Conservation (phyloP, 2,797 vertebrate species). For the Bovichtus diacanthus region DNA sequence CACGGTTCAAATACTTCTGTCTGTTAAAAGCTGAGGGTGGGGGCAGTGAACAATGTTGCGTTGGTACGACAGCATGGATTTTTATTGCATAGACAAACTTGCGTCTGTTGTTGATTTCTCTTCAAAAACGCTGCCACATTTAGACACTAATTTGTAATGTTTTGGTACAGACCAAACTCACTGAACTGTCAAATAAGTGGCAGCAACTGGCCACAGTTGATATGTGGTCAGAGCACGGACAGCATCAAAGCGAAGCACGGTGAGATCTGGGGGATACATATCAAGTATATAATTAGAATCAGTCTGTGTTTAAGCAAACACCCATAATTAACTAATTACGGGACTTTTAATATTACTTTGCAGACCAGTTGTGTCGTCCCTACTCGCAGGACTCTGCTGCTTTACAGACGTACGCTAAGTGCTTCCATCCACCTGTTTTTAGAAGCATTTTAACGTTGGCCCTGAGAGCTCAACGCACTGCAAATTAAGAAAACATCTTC, state of each 20-base stretch:
- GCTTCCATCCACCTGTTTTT: background rate
- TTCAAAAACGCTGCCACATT: slow-evolving; percentile 10
- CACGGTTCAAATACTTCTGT: slow-evolving; percentile 41
- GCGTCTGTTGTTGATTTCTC: slow-evolving; percentile 24
- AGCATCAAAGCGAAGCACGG: slow-evolving; percentile 30
- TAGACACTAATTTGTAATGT: slow-evolving; percentile 18
- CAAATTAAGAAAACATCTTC: background rate
- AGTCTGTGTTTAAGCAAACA: background rate
- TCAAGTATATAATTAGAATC: slow-evolving; percentile 5
- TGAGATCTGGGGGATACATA: background rate
- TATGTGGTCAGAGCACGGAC: slow-evolving; percentile 23
- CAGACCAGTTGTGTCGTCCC: background rate
- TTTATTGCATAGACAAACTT: background rate
- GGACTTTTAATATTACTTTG: background rate
- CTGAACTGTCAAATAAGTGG: slow-evolving; percentile 18
- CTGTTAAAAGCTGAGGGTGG: slow-evolving; percentile 5
- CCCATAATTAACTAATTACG: background rate
- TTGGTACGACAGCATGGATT: slow-evolving; percentile 1
- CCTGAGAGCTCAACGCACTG: background rate
- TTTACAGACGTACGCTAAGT: background rate
- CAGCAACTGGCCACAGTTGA: slow-evolving; percentile 14
- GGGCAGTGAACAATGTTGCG: background rate
- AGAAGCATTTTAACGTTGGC: background rate
- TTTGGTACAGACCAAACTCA: slow-evolving; percentile 25
- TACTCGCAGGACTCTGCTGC: background rate